These are phyloP conservation scores for Glaucidium brasilianum DNA, from an alignment of 2,113 vertebrate species.

Conservation along the genomic window DNA sequence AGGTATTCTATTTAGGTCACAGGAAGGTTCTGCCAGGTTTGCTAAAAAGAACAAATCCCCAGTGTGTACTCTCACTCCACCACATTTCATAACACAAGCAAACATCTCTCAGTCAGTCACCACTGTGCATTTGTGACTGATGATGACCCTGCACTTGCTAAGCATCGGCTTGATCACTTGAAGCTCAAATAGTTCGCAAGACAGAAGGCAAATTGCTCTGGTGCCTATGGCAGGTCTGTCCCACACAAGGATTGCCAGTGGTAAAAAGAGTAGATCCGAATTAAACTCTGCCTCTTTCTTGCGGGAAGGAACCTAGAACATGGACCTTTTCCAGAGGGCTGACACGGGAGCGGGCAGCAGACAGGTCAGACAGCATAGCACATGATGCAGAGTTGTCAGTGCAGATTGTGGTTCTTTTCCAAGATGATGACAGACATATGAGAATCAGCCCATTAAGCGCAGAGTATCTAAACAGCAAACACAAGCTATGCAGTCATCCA, in stretches of 20 bases:
- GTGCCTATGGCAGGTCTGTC: not conserved
- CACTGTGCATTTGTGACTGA: conserved; percentile 35
- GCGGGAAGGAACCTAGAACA: not conserved
- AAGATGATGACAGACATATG: conserved; percentile 30
- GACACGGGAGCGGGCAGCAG: not conserved
- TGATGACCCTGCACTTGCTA: conserved; percentile 58
- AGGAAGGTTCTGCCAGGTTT: conserved; percentile 80
- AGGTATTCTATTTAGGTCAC: conserved; percentile 86
- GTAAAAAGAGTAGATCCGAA: not conserved
- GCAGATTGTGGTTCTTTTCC: not conserved
- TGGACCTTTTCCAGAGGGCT: not conserved
- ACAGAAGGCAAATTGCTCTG: not conserved
- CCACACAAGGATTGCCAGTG: not conserved
- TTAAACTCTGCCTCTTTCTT: not conserved
- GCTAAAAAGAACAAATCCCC: conserved; percentile 81
- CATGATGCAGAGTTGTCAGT: not conserved
- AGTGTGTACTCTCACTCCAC: conserved; percentile 68
- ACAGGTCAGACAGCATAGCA: not conserved
- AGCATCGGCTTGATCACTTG: conserved; percentile 30
- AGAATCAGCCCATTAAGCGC: conserved; percentile 14
- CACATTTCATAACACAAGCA: conserved; percentile 72
- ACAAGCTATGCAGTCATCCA: conserved; percentile 39
- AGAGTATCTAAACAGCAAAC: not conserved
- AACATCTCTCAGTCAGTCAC: conserved; percentile 55
- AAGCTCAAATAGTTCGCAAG: conserved; percentile 32